Evolutionary conservation across 2,888 invertebrate genomes (phyloP), one percentile per base, ranked within the genome.

Genomic region (Nemoura dubitans): DNA sequence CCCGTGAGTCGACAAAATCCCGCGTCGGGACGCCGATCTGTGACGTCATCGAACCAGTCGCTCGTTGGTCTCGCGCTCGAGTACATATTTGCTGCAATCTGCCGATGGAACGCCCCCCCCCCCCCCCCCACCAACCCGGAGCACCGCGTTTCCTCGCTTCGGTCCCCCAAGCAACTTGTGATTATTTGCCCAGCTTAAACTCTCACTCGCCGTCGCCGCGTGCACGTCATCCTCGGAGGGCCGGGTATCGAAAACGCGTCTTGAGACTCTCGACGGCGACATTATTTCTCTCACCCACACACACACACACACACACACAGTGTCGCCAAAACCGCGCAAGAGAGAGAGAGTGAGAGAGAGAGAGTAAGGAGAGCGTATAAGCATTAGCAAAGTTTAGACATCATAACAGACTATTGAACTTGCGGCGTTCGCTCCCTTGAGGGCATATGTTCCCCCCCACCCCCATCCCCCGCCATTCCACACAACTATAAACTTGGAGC

Each of bases 381-480:
- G 59, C 59, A 59, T 59, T 21, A 59, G 59, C 59, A 59, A 59
- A 59, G 59, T 59, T 59, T 59, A 59, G 59, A 59, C 59, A 59
- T 59, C 59, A 59, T 59, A 59, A 59, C 59, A 59, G 59, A 59
- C 59, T 59, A 59, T 59, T 59, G 59, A 59, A 59, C 59, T 59
- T 59, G 59, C 59, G 14, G 21, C 36, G 59, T 14, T 2, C 14
- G 16, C 16, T 21, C 59, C 59, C 59, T 14, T 1, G 16, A 21
- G 59, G 59, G 59, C 59, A 59, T 59, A 59, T 59, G 59, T 59
- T 59, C 14, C 59, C 59, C n/a, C n/a, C n/a, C n/a, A n/a, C n/a
- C n/a, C n/a, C n/a, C n/a, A n/a, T n/a, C n/a, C n/a, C n/a, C n/a
- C n/a, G n/a, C n/a, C 59, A 36, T 36, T 10, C 59, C 59, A 14